Evolutionary conservation across 1,140 invertebrate genomes (phyloP), one percentile per base, ranked within the genome.

Genomic region (Globodera ellingtonae): DNA sequence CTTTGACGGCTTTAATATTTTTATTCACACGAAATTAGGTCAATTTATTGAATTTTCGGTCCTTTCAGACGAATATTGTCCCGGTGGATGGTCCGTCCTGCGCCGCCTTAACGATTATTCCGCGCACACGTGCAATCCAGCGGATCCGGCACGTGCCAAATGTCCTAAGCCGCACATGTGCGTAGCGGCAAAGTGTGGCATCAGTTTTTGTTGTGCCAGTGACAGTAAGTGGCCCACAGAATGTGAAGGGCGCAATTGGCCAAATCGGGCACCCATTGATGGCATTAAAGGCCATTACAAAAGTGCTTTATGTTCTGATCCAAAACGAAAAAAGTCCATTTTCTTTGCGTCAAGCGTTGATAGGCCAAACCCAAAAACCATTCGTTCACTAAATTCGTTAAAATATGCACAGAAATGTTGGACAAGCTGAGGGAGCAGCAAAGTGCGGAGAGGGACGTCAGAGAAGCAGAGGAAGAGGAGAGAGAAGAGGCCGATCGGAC

Each of bases 111-210:
- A 59, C 44, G 81, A 82, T 69, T 77, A 72, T 35, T 82, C 81
- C 52, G 80, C 81, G 10, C 73, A 77, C 52, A 82, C 81, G 9
- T 82, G 81, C 75, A 77, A 83, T 48, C 79, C 81, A 15, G 75
- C 59, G 15, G 72, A 66, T 44, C 62, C 48, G 48, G n/a, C 35
- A 9, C 48, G 44, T 48, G 72, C 69, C 35, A 82, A 82, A 77
- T 82, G 81, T 52, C 74, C 73, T 21, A 82, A 82, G 62, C 81
- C 81, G 44, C 72, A 82, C 21, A 82, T 78, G 50, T 82, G 81
- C 73, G 81, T 82, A 13, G 81, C 81, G n/a, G 72, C 81, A 21
- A 82, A 81, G 77, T 82, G 81, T 75, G 81, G 81, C 48, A 82
- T 82, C 52, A 82, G 78, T 69, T 82, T 82, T 71, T 82, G 81